These are phyloP conservation scores for Dinoponera quadriceps DNA, from an alignment of 1,140 invertebrate genomes.

Conservation along the genomic window DNA sequence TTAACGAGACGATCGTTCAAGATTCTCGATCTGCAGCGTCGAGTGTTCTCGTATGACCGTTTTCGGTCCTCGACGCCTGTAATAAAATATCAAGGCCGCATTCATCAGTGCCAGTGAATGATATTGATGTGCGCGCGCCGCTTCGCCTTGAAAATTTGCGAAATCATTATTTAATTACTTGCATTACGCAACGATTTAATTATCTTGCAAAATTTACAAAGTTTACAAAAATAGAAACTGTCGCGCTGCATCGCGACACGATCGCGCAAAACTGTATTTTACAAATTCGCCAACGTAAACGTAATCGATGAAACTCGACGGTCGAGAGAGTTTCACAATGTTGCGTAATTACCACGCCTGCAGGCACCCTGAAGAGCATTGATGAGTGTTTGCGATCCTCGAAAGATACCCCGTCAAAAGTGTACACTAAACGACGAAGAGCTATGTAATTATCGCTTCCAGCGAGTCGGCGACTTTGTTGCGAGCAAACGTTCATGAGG, in stretches of 20 bases:
- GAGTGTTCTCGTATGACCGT: neutral
- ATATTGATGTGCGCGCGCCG: no score
- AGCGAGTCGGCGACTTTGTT: slow-evolving; percentile 17
- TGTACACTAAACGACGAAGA: slow-evolving; percentile 30
- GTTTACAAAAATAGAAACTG: no score
- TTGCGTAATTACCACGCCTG: slow-evolving; percentile 18
- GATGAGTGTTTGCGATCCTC: slow-evolving; percentile 44
- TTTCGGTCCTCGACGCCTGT: neutral
- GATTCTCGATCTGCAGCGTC: neutral
- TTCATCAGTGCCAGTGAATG: no score
- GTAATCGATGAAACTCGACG: neutral
- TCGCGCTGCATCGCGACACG: no score
- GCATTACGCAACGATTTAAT: no score
- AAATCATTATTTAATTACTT: no score
- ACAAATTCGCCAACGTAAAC: neutral
- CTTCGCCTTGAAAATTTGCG: no score
- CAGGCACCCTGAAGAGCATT: slow-evolving; percentile 60
- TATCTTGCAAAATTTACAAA: no score
- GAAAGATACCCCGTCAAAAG: slow-evolving; percentile 40
- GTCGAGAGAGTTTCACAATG: neutral
- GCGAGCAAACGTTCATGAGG: neutral
- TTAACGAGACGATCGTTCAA: neutral
- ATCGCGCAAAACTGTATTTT: no score
- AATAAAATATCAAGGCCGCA: neutral
- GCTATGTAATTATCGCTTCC: slow-evolving; percentile 39